Base-by-base conservation (phyloP, 2,888 invertebrate species). In the Agonopterix arenella region DNA sequence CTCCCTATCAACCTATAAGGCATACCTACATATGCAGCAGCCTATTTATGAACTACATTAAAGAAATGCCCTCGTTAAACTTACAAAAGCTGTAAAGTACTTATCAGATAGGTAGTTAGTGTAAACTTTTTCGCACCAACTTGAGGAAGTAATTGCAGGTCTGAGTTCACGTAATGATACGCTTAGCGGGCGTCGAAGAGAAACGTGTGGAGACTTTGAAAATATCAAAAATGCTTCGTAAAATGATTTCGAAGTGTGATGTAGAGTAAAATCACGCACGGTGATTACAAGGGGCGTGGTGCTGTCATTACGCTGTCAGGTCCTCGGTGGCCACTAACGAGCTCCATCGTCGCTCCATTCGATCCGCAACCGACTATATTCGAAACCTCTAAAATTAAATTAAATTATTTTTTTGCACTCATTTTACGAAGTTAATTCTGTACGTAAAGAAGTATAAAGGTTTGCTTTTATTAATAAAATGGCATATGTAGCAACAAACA, bases 211-310 rank as follows among this genome's bases (percentile, higher is more conserved):
- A 67, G 70, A 76, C 66, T 80, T 78, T 80, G 80, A 80, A 82
- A 79, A 73, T 69, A 64, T 70, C 67, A 72, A 71, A 76, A 80
- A 61, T 77, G 74, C 73, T 73, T 76, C 61, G 60, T 59, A 77
- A 82, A 84, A 79, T 80, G 71, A 74, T 78, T 81, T 75, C 62
- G 28, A 75, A 73, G 82, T 81, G 81, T 76, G 75, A 84, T 81
- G 78, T 79, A 68, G 76, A 73, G 83, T 83, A 75, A 79, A 84
- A 81, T 83, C 80, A 73, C 70, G 70, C 66, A 66, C 61, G 59
- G 61, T 73, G 75, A 82, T 82, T 83, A 80, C 74, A 69, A 66
- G 73, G 72, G 84, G 84, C 80, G 83, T 69, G 68, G 58, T 61
- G 53, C 75, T 83, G 80, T 84, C 82, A 84, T 84, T 84, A 84